Percentiles rank a stretch among this genome's conserved stretches.
Evolutionary conservation across 2,113 vertebrate species (phyloP).

Genomic region (Corythornis vintsioides): DNA sequence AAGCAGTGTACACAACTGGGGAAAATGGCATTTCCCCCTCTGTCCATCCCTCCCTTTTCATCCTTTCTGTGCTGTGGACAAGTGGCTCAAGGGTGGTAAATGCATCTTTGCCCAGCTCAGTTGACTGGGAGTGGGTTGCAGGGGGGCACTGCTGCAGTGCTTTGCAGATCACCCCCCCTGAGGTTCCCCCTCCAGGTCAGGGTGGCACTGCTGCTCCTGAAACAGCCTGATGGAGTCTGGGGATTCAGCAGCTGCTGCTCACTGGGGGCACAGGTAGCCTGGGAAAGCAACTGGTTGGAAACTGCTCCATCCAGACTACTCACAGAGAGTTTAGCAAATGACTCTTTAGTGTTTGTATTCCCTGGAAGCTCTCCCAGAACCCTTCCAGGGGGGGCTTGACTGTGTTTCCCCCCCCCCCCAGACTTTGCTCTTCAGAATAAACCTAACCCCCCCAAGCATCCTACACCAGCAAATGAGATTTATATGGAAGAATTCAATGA

Average conservation of each 20-base stretch:
- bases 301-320: background rate
- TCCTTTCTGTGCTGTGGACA: rapidly evolving
- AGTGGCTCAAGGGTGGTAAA: rapidly evolving
- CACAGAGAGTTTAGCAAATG: background rate
- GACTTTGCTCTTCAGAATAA: constrained; percentile 62
- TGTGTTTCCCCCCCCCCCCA: background rate
- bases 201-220: background rate
- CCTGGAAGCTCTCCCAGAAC: background rate
- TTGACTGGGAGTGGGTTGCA: rapidly evolving
- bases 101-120: rapidly evolving
- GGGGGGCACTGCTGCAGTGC: background rate
- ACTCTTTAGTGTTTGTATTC: background rate
- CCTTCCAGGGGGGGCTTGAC: background rate
- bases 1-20: background rate
- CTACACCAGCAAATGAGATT: constrained; percentile 71
- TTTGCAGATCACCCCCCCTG: background rate
- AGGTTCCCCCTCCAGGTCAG: background rate
- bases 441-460: constrained; percentile 13
- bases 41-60: background rate
- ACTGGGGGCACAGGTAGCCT: background rate
- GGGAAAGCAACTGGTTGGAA: background rate
- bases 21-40: background rate
- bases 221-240: background rate
- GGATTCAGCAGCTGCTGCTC: background rate
- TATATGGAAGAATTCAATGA: constrained; percentile 72